phyloP scores from a whole-genome alignment of 2,888 invertebrate genomes.

The Cryptus viduatorius region DNA sequence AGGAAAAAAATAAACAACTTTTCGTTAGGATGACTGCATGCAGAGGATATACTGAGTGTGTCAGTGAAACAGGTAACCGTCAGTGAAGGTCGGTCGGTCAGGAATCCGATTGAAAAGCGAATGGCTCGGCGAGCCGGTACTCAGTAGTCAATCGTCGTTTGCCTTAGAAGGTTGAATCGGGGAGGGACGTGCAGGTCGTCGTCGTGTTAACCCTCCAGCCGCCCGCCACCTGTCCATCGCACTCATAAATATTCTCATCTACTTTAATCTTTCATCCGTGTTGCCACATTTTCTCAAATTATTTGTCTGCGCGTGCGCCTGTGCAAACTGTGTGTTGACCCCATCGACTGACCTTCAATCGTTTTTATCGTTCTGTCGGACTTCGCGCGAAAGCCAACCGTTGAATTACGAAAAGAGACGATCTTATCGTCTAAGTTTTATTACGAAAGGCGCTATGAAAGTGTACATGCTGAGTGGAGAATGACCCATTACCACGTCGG shows the following conservation, averaged over 20 bases:
- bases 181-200: constrained; percentile 59
- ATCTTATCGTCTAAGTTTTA: neutral
- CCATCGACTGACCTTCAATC: neutral
- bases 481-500: neutral
- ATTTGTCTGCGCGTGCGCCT: neutral
- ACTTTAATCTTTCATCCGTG: constrained; percentile 10
- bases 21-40: neutral
- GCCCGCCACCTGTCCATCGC: constrained; percentile 34
- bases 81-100: constrained; percentile 79
- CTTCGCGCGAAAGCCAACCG: neutral
- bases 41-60: constrained; percentile 45
- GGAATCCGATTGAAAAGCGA: constrained; percentile 82
- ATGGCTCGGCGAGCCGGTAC: constrained; percentile 74
- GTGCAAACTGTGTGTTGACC: constrained; percentile 1
- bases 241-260: constrained; percentile 28
- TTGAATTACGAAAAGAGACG: neutral
- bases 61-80: constrained; percentile 70
- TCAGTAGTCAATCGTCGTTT: constrained; percentile 80
- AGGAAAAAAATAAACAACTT: neutral
- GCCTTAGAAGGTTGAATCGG: constrained; percentile 74
- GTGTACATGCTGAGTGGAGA: neutral
- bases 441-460: neutral
- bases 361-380: neutral
- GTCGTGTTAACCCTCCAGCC: constrained; percentile 47
- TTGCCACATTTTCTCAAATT: neutral